Base-by-base conservation (phyloP, 53 echinoderm and acorn worm genomes). In the Echinarachnius parma region DNA sequence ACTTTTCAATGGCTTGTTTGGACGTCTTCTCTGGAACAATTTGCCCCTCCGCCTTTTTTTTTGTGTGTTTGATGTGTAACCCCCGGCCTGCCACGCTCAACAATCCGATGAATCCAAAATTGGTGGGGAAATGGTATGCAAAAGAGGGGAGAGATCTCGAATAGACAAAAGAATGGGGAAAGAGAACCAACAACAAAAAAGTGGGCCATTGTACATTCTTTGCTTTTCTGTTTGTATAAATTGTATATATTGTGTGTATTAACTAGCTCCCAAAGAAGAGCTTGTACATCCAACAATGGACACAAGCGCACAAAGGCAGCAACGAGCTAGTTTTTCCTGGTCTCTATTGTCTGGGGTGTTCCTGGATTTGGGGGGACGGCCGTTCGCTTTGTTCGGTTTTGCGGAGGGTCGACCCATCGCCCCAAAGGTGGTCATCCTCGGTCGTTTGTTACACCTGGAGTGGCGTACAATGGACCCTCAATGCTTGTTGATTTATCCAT, bases 1-100 rank as follows among this genome's bases (percentile, higher is more conserved):
- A 48, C 19, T 50, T 68, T 52, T 52, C 68, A 68, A 52, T 30
- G 26, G 68, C 33, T 68, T 65, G 65, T 65, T 65, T 65, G 68
- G 53, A 50, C 52, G 31, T 31, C 32, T 31, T 68, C 50, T 68
- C 50, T 28, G 48, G 16, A 20, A 32, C 52, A 52, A 49, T 68
- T 68, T 68, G 30, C 50, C 24, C 29, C 44, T 4, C 7, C 7
- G 8, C n/a, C 65, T 65, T 46, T 65, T 65, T 44, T 65, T 18
- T 27, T 11, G 25, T n/a, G n/a, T n/a, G n/a, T n/a, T n/a, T n/a
- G n/a, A n/a, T n/a, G n/a, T n/a, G n/a, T n/a, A n/a, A n/a, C 46
- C 39, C 65, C 16, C 62, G 26, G 65, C 15, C 46, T 65, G 37
- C 62, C 65, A 46, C 65, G 46, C 65, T 19, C 65, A n/a, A 65